Evolutionary conservation across 2,113 vertebrate genomes (phyloP).

Genomic region (Jacana jacana): DNA sequence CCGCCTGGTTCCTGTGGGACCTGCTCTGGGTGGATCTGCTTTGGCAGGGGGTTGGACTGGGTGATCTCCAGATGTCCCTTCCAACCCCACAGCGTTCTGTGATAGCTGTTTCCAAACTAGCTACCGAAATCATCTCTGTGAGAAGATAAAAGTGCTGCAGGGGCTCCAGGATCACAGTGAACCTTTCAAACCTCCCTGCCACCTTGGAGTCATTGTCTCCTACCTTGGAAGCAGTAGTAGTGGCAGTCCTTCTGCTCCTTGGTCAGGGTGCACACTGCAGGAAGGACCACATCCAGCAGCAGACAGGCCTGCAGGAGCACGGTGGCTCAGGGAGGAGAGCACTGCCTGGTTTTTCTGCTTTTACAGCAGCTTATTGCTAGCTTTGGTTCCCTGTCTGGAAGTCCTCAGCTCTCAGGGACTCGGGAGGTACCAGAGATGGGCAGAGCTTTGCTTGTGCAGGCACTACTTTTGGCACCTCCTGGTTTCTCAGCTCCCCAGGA

Average conservation of each 20-base stretch:
- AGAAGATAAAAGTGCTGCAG: accelerated
- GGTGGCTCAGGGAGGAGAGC: not conserved
- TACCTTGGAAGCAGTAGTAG: conserved; percentile 87
- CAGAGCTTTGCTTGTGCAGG: not conserved
- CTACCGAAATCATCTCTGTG: not conserved
- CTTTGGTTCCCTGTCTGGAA: not conserved
- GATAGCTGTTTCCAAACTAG: not conserved
- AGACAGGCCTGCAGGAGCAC: conserved; percentile 69
- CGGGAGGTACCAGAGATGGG: not conserved
- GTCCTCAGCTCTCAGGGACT: not conserved
- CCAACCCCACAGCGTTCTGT: too few species aligned
- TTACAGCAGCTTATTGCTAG: not conserved
- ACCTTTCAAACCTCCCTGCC: not conserved
- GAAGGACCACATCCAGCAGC: conserved; percentile 80
- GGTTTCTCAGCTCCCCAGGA: not conserved
- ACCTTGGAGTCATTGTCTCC: accelerated
- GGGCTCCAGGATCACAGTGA: accelerated
- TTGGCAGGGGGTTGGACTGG: too few species aligned
- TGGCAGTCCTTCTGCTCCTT: conserved; percentile 78
- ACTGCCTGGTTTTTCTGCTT: not conserved
- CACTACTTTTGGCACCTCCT: not conserved
- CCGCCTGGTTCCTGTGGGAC: too few species aligned
- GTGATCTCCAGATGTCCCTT: too few species aligned
- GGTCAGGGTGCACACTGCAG: conserved; percentile 71
- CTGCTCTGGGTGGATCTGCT: too few species aligned